These are phyloP conservation scores for Chionodraco myersi DNA, from an alignment of 2,113 vertebrate species.

Conservation along the genomic window DNA sequence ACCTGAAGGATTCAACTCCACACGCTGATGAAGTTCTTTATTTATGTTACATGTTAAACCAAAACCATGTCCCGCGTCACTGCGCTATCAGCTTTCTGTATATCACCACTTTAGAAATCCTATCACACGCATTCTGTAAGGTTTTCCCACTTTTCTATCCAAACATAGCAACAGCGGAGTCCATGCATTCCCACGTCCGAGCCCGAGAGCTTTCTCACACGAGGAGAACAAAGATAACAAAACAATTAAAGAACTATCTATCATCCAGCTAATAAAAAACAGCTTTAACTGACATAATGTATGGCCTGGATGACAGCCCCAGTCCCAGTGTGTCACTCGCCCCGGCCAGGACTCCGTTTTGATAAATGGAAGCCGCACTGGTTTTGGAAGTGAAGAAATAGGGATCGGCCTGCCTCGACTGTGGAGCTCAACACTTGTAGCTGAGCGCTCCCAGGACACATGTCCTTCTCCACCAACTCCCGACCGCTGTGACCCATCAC, in stretches of 20 bases:
- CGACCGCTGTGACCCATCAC: not conserved
- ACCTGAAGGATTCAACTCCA: constrained; percentile 20
- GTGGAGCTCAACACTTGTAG: constrained; percentile 32
- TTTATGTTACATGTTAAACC: constrained; percentile 32
- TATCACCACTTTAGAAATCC: constrained; percentile 22
- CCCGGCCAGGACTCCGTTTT: constrained; percentile 50
- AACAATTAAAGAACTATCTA: constrained; percentile 73
- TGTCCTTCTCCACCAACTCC: constrained; percentile 11
- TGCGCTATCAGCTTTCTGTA: constrained; percentile 36
- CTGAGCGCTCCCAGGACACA: constrained; percentile 33
- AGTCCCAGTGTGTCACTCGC: constrained; percentile 68
- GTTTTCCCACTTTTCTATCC: constrained; percentile 30
- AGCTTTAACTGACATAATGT: constrained; percentile 73
- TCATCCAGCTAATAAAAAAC: constrained; percentile 76
- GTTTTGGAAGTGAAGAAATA: constrained; percentile 42
- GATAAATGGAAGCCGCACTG: constrained; percentile 74
- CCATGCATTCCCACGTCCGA: constrained; percentile 59
- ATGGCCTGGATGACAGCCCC: constrained; percentile 76
- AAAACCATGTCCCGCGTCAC: constrained; percentile 3
- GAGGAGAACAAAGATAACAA: constrained; percentile 44
- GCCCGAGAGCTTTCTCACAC: constrained; percentile 44
- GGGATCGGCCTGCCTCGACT: constrained; percentile 24
- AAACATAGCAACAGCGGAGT: constrained; percentile 27
- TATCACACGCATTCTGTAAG: constrained; percentile 29
- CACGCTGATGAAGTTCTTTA: constrained; percentile 28